These are phyloP conservation scores for Sphyrna mokarran DNA, from an alignment of 2,113 vertebrate species.

Conservation along the genomic window DNA sequence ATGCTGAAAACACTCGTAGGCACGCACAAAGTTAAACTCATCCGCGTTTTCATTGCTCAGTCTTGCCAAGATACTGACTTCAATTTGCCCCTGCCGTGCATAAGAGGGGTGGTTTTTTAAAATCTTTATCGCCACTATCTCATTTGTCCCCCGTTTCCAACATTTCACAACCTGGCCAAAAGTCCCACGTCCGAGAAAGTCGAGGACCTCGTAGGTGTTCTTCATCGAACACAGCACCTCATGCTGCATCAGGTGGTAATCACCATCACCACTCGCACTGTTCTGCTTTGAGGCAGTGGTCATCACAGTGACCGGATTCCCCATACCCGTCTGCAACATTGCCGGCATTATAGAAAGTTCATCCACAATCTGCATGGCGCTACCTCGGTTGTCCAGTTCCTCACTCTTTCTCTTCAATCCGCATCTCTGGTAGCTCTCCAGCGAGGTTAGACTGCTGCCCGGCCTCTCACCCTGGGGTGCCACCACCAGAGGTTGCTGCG, in stretches of 20 bases:
- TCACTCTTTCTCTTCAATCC: conserved; percentile 98
- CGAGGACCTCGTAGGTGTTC: conserved; percentile 94
- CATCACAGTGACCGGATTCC: conserved; percentile 74
- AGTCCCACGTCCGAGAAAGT: conserved; percentile 94
- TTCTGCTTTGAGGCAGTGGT: conserved; percentile 66
- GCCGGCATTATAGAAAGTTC: conserved; percentile 92
- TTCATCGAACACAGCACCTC: conserved; percentile 93
- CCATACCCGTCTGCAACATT: conserved; percentile 88
- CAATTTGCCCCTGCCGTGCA: conserved; percentile 92
- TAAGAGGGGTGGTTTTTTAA: conserved; percentile 97
- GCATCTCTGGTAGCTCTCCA: conserved; percentile 83
- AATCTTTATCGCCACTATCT: conserved; percentile 95
- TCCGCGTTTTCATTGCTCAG: conserved; percentile 94
- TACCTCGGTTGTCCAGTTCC: conserved; percentile 77
- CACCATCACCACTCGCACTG: conserved; percentile 74
- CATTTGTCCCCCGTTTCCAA: conserved; percentile 92
- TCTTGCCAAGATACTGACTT: conserved; percentile 92
- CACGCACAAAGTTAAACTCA: conserved; percentile 92
- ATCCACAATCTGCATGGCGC: conserved; percentile 96
- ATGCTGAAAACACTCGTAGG: conserved; percentile 97
- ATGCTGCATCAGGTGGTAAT: conserved; percentile 95
- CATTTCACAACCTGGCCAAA: conserved; percentile 98
- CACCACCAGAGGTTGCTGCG: conserved; percentile 48
- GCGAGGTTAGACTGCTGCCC: conserved; percentile 64
- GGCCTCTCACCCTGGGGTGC: conserved; percentile 47